Base-by-base conservation (phyloP, 2,888 invertebrate genomes). In the Yponomeuta malinellus region DNA sequence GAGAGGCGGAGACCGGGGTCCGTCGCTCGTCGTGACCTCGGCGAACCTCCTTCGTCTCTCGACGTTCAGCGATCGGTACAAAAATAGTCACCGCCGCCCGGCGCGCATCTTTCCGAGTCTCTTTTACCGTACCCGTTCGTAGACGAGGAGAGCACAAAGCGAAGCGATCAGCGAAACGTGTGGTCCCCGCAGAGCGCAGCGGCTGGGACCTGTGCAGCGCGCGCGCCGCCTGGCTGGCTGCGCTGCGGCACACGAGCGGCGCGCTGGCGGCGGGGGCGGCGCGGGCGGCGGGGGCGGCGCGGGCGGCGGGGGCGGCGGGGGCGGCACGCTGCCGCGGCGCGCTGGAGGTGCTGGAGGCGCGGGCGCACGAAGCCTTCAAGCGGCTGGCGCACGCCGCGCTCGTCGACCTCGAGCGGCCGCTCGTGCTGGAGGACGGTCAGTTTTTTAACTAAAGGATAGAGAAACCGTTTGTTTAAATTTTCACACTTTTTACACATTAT, bases 351-450 rank as follows among this genome's bases (percentile, higher is more conserved):
- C 73, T 80, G 72, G 65, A 9, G 15, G 72, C 68, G 48, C 73
- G 76, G 59, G 48, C 73, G 69, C 83, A 76, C 74, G 74, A 72
- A 75, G 78, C 76, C 6, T 63, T 29, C 76, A 75, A 80, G 76
- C 79, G 76, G 72, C 78, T 85, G 15, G 87, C 87, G 48, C 76
- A 79, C 75, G 52, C 63, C 43, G 72, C 79, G 72, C 77, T 87
- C 68, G 64, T 15, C 1, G 72, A 74, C 2, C 67, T 86, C n/a
- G 77, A 78, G 9, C 72, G 75, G 63, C 78, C 81, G 29, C 76
- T 84, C 29, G 81, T 86, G 15, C 71, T 78, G 48, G 78, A 78
- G 2, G 87, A 87, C 72, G 85, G 87, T 87, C 15, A 74, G 80
- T 71, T 33, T 33, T 0, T 4, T 33, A 2, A 33, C 33, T 33